These are phyloP conservation scores for Trypoxylon attenuatum DNA, from an alignment of 2,888 invertebrate species.

Conservation along the genomic window DNA sequence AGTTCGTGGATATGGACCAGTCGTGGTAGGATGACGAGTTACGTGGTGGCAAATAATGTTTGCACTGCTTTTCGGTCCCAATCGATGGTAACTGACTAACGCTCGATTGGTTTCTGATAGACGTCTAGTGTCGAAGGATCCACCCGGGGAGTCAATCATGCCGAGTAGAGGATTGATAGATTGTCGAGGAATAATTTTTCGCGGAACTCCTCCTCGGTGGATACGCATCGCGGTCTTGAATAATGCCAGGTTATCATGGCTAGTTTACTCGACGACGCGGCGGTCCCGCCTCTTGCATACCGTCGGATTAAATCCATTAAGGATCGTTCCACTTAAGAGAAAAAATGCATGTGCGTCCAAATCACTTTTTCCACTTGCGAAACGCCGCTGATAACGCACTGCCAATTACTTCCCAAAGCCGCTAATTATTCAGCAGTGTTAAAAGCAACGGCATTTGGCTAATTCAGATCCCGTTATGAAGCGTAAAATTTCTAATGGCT, in stretches of 20 bases:
- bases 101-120: conserved; percentile 48
- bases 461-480: conserved; percentile 12
- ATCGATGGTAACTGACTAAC: conserved; percentile 55
- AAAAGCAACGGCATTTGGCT: conserved; percentile 21
- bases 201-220: too few relatives aligned
- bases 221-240: too few relatives aligned
- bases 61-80: conserved; percentile 51
- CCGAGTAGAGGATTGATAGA: conserved; percentile 17
- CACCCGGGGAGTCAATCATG: conserved; percentile 10
- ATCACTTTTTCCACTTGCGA: too few relatives aligned
- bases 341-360: too few relatives aligned
- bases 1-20: conserved; percentile 62
- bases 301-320: too few relatives aligned
- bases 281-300: too few relatives aligned
- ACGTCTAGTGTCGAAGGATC: conserved; percentile 24
- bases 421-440: conserved; percentile 4
- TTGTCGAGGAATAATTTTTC: conserved; percentile 15
- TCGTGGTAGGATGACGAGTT: conserved; percentile 55
- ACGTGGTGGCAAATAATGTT: conserved; percentile 57
- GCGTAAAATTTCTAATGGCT: conserved; percentile 11
- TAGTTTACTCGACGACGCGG: too few relatives aligned
- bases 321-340: too few relatives aligned
- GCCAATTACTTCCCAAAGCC: neutral
- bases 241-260: too few relatives aligned
- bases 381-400: too few relatives aligned